Evolutionary conservation across 2,797 vertebrate species (phyloP).

Genomic region (Gadopsis marmoratus): DNA sequence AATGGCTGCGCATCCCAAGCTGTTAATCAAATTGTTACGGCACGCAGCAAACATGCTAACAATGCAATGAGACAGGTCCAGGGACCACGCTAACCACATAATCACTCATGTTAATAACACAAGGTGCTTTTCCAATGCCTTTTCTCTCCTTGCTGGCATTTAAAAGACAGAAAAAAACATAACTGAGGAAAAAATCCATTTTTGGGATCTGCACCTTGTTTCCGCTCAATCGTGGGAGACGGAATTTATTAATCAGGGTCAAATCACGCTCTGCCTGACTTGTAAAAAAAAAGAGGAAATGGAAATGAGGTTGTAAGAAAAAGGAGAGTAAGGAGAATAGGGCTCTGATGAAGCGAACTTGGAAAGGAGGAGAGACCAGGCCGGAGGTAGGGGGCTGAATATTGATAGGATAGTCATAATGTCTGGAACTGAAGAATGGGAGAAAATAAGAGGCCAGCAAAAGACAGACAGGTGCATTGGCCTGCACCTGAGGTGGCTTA

Average conservation of each 20-base stretch:
- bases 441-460: slow-evolving; percentile 10
- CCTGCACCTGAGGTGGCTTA: slow-evolving; percentile 57
- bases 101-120: slow-evolving; percentile 75
- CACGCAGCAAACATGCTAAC: slow-evolving; percentile 72
- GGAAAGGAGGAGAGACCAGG: slow-evolving; percentile 17
- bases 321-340: slow-evolving; percentile 17
- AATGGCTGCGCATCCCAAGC: slow-evolving; percentile 51
- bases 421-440: slow-evolving; percentile 45
- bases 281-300: slow-evolving; percentile 23
- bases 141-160: slow-evolving; percentile 46
- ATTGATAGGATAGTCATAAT: slow-evolving; percentile 75
- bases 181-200: slow-evolving; percentile 63
- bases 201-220: slow-evolving; percentile 64
- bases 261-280: slow-evolving; percentile 53
- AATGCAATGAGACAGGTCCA: slow-evolving; percentile 53
- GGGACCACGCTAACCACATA: slow-evolving; percentile 67
- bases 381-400: slow-evolving; percentile 60
- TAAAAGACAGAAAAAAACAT: slow-evolving; percentile 32
- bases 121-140: slow-evolving; percentile 47
- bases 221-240: slow-evolving; percentile 40
- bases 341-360: slow-evolving; percentile 34
- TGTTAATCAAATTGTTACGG: slow-evolving; percentile 76
- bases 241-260: slow-evolving; percentile 70
- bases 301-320: slow-evolving; percentile 41
- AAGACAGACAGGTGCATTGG: slow-evolving; percentile 49